Base-by-base conservation (phyloP, 92 coral and sea anemone genomes). In the Phenganax stokvisi region DNA sequence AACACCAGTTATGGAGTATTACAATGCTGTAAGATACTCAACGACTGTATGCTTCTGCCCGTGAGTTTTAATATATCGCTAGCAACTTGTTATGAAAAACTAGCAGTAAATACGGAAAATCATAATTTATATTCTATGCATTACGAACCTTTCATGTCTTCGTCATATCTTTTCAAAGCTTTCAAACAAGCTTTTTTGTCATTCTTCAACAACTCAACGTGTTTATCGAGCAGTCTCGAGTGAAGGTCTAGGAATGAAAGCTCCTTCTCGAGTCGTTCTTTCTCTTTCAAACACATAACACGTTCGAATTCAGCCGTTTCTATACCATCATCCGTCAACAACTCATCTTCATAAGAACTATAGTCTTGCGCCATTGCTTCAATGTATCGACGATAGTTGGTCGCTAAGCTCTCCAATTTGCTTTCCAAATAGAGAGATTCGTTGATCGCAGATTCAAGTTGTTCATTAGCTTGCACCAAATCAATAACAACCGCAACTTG, bases 231-330 rank as follows among this genome's bases (percentile, higher is more conserved):
- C 54, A 77, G 72, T 12, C 71, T 11, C 47, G 16, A 25, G 68
- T 62, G 81, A 1, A 71, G 56, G 44, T 77, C 81, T 52, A 44
- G 47, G 57, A 77, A 59, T 13, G 58, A 62, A 51, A 59, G 44
- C 81, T 77, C 81, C 27, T 77, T 77, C 54, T 77, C 81, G 57
- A 60, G 44, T 16, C 81, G 81, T 47, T 77, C 54, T 16, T 77
- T 77, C 64, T 77, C 81, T 27, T 76, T 76, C 51, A 76, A 51
- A 51, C 59, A 59, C 28, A 56, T 44, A 11, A 60, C 60, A 10
- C 29, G 28, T 12, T 60, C 81, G 2, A 47, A 16, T 15, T 60
- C 15, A 3, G 53, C 69, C 29, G 28, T 76, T 7, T 53, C 17
- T 9, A 8, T 60, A 37, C 8, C 75, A 8, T 66, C 6, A 4